phyloP scores from a whole-genome alignment of 2,113 vertebrate species.

The Spheniscus mendiculus region DNA sequence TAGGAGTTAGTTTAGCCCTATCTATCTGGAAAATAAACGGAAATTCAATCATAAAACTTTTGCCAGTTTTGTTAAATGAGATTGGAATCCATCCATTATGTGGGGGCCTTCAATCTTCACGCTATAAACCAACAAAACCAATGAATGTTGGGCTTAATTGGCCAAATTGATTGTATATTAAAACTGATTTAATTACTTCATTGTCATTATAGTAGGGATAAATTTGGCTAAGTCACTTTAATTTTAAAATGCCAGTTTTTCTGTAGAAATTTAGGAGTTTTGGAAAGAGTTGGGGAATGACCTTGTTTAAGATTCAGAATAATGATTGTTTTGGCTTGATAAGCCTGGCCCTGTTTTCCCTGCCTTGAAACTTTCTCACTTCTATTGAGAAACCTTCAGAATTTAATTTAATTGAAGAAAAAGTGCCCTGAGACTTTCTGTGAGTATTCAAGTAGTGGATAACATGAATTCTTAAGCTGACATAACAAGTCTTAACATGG shows the following conservation, averaged over 20 bases:
- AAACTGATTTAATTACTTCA: neutral
- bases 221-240: neutral
- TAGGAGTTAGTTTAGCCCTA: neutral
- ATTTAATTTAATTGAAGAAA: constrained; percentile 26
- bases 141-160: neutral
- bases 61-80: neutral
- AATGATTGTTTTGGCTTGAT: neutral
- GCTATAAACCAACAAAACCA: neutral
- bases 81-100: neutral
- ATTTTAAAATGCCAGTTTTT: neutral
- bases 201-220: neutral
- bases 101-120: neutral
- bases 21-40: neutral
- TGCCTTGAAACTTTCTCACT: neutral
- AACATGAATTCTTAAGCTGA: constrained; percentile 36
- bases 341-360: neutral
- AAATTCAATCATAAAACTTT: neutral
- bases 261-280: neutral
- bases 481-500: constrained; percentile 16
- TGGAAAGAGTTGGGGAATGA: neutral
- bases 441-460: constrained; percentile 4
- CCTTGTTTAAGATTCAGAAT: neutral
- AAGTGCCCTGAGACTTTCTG: neutral
- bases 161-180: neutral
- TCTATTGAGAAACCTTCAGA: neutral